Evolutionary conservation across 2,888 invertebrate genomes (phyloP), one percentile per base, ranked within the genome.

Genomic region (Drosophila tripunctata): DNA sequence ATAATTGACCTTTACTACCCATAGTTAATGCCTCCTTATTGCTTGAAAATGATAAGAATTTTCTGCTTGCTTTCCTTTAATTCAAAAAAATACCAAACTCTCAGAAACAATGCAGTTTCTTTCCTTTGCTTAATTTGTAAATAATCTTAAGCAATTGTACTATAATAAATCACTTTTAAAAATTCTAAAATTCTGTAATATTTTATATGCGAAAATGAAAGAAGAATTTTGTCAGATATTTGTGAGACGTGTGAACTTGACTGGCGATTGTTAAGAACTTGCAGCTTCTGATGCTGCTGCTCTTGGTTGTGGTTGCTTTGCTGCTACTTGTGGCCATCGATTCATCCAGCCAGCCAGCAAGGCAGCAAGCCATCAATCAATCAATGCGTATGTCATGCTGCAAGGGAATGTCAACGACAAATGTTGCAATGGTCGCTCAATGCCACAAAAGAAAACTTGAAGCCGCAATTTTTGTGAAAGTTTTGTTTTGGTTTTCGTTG

Each of bases 331-430:
- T 3, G 21, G 45, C 15, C 45, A 41, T n/a, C 40, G 52, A 63
- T 4, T 41, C 68, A 45, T 35, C 10, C 66, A 64, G 48, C 44
- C 40, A 63, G 68, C 69, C 62, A 78, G 73, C 10, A 64, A 64
- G 48, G 41, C 40, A 63, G 68, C 69, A 60, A 78, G 73, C 69
- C 68, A 75, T 75, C 72, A 62, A 78, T 77, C 75, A 71, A 85
- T 74, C 74, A 84, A 70, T 80, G 81, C 75, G 69, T 71, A 50
- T 27, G 71, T 80, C 85, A 80, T 73, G 45, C 58, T 58, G 43
- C 56, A 48, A 47, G 60, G 63, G 58, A 87, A 84, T 71, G 78
- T 73, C 84, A 80, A 43, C 70, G 64, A 70, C 76, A 79, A 76
- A 79, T 79, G 79, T 61, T 70, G 63, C 72, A 72, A 61, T 64